These are phyloP conservation scores for Ctenoplectra terminalis DNA, from an alignment of 1,140 invertebrate genomes.

Conservation along the genomic window DNA sequence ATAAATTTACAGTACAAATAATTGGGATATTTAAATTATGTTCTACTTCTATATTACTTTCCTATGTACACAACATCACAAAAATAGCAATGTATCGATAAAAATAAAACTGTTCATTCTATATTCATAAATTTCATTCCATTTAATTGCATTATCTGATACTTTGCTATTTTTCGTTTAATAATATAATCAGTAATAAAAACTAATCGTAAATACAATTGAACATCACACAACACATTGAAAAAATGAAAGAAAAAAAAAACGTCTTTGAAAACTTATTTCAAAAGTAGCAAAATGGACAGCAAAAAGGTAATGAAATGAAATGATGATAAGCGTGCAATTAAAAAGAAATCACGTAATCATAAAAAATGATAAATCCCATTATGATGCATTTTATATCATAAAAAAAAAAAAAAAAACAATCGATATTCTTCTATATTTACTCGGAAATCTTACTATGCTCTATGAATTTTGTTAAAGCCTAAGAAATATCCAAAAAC, in stretches of 20 bases:
- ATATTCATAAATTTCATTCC: not conserved
- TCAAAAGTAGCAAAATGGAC: not conserved
- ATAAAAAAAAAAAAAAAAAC: constrained; percentile 15
- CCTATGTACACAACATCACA: not conserved
- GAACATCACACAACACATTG: constrained; percentile 20
- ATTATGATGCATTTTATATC: constrained; percentile 4
- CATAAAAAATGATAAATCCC: constrained; percentile 17
- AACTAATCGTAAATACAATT: constrained; percentile 28
- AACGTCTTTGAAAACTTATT: constrained; percentile 16
- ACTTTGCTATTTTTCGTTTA: constrained; percentile 6
- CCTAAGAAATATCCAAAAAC: not conserved
- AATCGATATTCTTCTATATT: constrained; percentile 8
- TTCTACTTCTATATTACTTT: constrained; percentile 55
- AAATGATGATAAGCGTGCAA: constrained; percentile 57
- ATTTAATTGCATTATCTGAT: not conserved
- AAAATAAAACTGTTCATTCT: not conserved
- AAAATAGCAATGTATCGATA: constrained; percentile 19
- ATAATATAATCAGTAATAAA: constrained; percentile 1
- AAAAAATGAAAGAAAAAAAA: constrained; percentile 25
- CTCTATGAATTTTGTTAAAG: not conserved
- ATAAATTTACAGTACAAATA: constrained; percentile 37
- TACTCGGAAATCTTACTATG: not conserved
- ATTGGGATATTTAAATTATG: constrained; percentile 40
- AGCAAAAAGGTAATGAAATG: constrained; percentile 27
- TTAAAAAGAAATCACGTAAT: constrained; percentile 16